phyloP scores from a whole-genome alignment of 2,888 invertebrate species.

The Cosmia trapezina region DNA sequence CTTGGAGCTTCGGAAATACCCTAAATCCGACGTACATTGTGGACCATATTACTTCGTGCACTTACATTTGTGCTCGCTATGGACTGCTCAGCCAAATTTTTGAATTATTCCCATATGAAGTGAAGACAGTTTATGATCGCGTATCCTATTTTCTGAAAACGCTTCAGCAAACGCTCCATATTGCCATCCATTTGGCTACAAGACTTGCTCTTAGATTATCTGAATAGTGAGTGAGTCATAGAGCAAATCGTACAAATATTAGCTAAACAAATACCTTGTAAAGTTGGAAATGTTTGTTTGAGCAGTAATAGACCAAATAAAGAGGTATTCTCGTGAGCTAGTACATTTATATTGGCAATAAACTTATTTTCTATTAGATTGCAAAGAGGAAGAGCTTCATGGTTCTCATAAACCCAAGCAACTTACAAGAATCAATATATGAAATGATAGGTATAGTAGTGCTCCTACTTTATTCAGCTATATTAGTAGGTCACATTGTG shows the following conservation, averaged over 20 bases:
- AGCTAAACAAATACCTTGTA: conserved; percentile 50
- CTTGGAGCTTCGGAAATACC: conserved; percentile 78
- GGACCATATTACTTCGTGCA: conserved; percentile 80
- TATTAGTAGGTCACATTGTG: not conserved
- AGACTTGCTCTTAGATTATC: conserved; percentile 72
- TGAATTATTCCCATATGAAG: conserved; percentile 84
- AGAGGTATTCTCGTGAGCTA: conserved; percentile 30
- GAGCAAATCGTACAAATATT: conserved; percentile 52
- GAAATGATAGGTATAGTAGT: not conserved
- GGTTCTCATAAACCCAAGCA: not conserved
- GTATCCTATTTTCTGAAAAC: conserved; percentile 80
- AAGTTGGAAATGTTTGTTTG: conserved; percentile 42
- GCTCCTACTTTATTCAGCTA: not conserved
- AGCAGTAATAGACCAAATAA: conserved; percentile 33
- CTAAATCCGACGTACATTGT: conserved; percentile 83
- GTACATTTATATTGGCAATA: conserved; percentile 34
- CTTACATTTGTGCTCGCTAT: conserved; percentile 80
- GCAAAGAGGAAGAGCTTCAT: not conserved
- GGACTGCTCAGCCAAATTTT: conserved; percentile 86
- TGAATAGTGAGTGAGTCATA: conserved; percentile 70
- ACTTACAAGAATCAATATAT: conserved; percentile 1
- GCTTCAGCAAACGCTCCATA: conserved; percentile 75
- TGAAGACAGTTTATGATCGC: conserved; percentile 85
- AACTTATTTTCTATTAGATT: conserved; percentile 35
- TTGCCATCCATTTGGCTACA: conserved; percentile 80